Conservation (phyloP, 2,888 invertebrate genomes). For the Ectropis crepuscularia region DNA sequence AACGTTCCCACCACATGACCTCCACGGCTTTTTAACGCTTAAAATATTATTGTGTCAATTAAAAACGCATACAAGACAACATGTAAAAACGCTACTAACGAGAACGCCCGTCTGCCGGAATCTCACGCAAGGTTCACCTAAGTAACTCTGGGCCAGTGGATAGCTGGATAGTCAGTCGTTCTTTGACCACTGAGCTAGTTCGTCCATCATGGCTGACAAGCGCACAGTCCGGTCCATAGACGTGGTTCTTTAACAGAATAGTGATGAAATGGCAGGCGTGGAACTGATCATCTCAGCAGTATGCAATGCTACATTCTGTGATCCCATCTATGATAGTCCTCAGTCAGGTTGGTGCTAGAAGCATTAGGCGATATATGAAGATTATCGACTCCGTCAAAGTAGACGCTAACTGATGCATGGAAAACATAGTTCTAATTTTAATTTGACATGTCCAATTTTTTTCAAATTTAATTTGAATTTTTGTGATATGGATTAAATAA, state of each 20-base stretch:
- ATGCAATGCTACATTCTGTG: conserved; percentile 75
- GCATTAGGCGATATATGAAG: no score
- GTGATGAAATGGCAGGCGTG: conserved; percentile 68
- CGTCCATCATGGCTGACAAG: conserved; percentile 5
- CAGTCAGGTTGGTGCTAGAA: conserved; percentile 46
- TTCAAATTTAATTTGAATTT: no score
- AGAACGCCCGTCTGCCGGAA: background rate
- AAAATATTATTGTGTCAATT: no score
- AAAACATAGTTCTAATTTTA: no score
- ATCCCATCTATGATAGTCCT: conserved; percentile 63
- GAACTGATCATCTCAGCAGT: conserved; percentile 73
- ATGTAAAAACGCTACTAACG: background rate
- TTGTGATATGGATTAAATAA: no score
- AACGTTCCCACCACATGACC: no score
- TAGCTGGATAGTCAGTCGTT: conserved; percentile 38
- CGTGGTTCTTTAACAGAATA: conserved; percentile 19
- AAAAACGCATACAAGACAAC: no score
- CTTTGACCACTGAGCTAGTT: conserved; percentile 36
- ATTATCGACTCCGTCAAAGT: no score
- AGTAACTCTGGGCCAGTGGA: background rate
- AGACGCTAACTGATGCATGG: no score
- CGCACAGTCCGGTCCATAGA: background rate
- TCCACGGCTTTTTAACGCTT: no score
- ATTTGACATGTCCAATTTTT: no score
- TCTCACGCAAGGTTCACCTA: background rate